Conservation (phyloP, 1,140 invertebrate species). For the Chymomyza costata region DNA sequence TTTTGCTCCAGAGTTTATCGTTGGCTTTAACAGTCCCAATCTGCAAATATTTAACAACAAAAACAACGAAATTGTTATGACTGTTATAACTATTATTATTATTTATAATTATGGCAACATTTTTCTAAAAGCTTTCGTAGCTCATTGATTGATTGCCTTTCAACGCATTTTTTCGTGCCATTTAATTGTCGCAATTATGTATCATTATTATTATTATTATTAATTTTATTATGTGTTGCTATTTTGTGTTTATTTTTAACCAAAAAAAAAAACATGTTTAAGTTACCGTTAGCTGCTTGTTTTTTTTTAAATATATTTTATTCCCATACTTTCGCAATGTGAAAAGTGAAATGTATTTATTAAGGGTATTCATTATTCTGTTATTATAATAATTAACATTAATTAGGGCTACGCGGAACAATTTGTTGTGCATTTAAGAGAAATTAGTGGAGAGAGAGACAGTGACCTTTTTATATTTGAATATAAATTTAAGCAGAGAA, state of each 20-base stretch:
- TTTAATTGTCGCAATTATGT: slow-evolving; percentile 61
- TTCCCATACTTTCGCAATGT: slow-evolving; percentile 58
- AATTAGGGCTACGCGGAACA: slow-evolving; percentile 37
- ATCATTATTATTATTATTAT: slow-evolving; percentile 46
- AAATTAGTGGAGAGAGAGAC: neutral
- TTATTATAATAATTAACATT: slow-evolving; percentile 54
- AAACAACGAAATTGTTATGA: slow-evolving; percentile 11
- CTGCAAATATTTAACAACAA: slow-evolving; percentile 30
- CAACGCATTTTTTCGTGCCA: slow-evolving; percentile 19
- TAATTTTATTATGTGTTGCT: slow-evolving; percentile 30
- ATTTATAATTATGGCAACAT: slow-evolving; percentile 6
- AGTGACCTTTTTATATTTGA: too few species aligned
- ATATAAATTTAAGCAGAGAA: too few species aligned
- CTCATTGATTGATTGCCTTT: too few species aligned
- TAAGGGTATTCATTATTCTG: slow-evolving; percentile 45
- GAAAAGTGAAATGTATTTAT: slow-evolving; percentile 49
- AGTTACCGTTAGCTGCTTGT: slow-evolving; percentile 26
- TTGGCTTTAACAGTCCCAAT: slow-evolving; percentile 19
- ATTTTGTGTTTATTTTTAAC: slow-evolving; percentile 23
- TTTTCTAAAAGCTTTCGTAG: slow-evolving; percentile 39
- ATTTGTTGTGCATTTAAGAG: neutral
- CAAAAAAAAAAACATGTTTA: slow-evolving; percentile 5
- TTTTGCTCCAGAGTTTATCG: neutral
- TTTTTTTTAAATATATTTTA: too few species aligned
- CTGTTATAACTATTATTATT: neutral